Evolutionary conservation across 2,888 invertebrate genomes (phyloP), one percentile per base, ranked within the genome.

Genomic region (Lasioglossum morio): DNA sequence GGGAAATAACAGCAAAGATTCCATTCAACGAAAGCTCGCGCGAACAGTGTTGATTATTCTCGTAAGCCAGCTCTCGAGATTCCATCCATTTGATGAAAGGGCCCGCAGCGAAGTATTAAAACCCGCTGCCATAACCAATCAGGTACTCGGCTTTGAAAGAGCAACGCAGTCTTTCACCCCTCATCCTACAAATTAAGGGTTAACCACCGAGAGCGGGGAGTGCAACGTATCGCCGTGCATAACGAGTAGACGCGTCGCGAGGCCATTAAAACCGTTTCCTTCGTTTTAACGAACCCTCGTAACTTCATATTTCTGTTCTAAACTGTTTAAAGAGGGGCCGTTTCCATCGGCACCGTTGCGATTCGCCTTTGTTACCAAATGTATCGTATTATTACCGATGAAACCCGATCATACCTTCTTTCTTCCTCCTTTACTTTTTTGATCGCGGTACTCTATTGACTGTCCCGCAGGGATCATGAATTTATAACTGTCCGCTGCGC

Each of bases 381-480:
- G n/a, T 73, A 70, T 60, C 76, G 63, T 57, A 81, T 87, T 84
- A 87, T 84, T 75, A 77, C 78, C 82, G 85, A 85, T 87, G 82
- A 81, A 75, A 30, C 72, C 23, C 85, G 82, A 90, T 90, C 82
- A 81, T 69, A 53, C 57, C 57, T 66, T 46, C 74, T 79, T 14
- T 14, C 23, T 40, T 72, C 69, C 53, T 75, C 74, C 19, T 37
- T 37, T 34, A 4, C 37, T 74, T 30, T 81, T 81, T 82, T 79
- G 66, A 77, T 74, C 66, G n/a, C 23, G 16, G 8, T 27, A 30
- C 34, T 57, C 57, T 27, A 19, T 23, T 19, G 78, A 53, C 72
- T 70, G 46, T 72, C 72, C 81, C 60, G 40, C 60, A 34, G 34
- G 72, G 48, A 74, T 80, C 85, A 69, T 87, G 87, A 89, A 89